Conservation (phyloP, 1,140 invertebrate genomes). For the Brachionus paranguensis region DNA sequence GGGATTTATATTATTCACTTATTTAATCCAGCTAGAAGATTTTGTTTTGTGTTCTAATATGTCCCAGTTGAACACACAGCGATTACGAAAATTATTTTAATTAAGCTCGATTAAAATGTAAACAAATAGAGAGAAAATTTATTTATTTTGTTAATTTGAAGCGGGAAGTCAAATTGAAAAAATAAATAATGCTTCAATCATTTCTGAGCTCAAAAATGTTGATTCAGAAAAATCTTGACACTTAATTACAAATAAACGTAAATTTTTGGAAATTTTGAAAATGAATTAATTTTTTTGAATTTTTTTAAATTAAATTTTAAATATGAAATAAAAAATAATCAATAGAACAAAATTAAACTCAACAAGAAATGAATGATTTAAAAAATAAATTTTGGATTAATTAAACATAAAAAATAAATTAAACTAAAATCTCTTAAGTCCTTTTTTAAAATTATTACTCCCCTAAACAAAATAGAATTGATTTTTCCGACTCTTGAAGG, state of each 20-base stretch:
- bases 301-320: background rate
- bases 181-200: background rate
- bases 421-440: no score
- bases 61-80: background rate
- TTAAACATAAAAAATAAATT: no score
- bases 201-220: background rate
- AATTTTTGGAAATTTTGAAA: background rate
- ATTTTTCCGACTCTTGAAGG: no score
- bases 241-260: background rate
- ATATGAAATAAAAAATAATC: background rate
- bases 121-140: background rate
- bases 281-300: no score
- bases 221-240: background rate
- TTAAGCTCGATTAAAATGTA: conserved; percentile 11
- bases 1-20: background rate
- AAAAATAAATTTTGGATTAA: no score
- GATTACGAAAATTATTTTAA: conserved; percentile 12
- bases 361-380: no score
- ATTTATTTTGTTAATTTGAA: background rate
- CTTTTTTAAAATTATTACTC: no score
- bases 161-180: background rate
- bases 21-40: background rate
- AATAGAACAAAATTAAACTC: no score
- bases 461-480: no score
- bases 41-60: background rate